A percentile compares a stretch with the other conserved stretches of the same genome.
phyloP scores from a whole-genome alignment of 1,140 invertebrate species.

The Zophobas morio region DNA sequence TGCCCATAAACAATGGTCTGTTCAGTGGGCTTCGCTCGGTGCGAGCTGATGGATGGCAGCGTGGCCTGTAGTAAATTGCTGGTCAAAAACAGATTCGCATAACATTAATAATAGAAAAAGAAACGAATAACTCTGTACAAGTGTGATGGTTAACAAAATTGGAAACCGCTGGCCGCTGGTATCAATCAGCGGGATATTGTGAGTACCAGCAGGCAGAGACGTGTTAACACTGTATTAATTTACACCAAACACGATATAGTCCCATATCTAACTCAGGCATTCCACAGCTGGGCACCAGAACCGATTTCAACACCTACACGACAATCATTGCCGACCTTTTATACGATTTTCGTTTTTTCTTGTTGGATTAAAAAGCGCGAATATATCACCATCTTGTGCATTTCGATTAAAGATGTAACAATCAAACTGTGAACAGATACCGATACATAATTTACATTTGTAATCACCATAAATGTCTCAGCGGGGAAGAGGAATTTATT shows the following conservation, averaged over 20 bases:
- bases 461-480: conserved; percentile 48
- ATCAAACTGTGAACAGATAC: conserved; percentile 11
- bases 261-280: conserved; percentile 43
- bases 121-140: conserved; percentile 12
- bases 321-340: conserved; percentile 31
- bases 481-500: conserved; percentile 33
- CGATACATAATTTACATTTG: conserved; percentile 43
- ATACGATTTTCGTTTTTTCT: neutral
- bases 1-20: conserved; percentile 21
- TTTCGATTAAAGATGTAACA: conserved; percentile 42
- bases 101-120: neutral
- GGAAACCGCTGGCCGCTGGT: conserved; percentile 37
- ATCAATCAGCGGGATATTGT: conserved; percentile 47
- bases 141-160: conserved; percentile 44
- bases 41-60: neutral
- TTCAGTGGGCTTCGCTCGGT: neutral
- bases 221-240: conserved; percentile 46
- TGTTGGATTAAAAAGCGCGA: neutral
- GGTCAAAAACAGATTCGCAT: neutral
- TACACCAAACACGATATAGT: conserved; percentile 46
- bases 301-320: conserved; percentile 46
- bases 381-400: conserved; percentile 38
- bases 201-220: conserved; percentile 44
- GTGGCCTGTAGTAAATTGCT: neutral
- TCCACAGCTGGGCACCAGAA: conserved; percentile 38